Evolutionary conservation across 1,140 invertebrate species (phyloP), one percentile per base, ranked within the genome.

Genomic region (Drosophila kohkoa): DNA sequence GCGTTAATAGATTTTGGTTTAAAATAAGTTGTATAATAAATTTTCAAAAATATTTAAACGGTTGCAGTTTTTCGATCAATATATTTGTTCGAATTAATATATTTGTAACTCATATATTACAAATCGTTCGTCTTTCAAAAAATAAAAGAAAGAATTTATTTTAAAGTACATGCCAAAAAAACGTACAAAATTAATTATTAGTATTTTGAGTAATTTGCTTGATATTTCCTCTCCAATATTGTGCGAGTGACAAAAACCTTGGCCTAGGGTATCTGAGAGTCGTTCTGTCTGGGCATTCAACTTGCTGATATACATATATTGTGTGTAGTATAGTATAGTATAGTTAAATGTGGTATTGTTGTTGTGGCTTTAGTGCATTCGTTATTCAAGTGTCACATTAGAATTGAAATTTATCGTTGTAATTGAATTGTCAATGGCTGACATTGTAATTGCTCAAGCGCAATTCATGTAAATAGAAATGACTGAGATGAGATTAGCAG

Each of bases 351-450:
- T 49, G 20, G 28, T 57, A 25, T 16, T 48, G 65, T 16, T 49
- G 54, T 20, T 67, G 66, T 16, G 32, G 32, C 20, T 68, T 51
- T 51, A 10, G n/a, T 67, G 55, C 57, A 62, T 75, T 69, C 70
- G 58, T 71, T 75, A 75, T 75, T 75, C 73, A 71, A 46, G 73
- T 71, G 67, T 71, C 73, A 54, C 60, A 75, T 75, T 71, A 71
- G 66, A 75, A 75, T 71, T 75, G 54, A 71, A 71, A 75, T 75
- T 71, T 75, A 69, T 75, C 73, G 66, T 45, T 71, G 73, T 75
- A 75, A 75, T 75, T 75, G 67, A 65, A 71, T 75, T 75, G 73
- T 75, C 73, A 75, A 75, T 75, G 52, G 46, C 30, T 75, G 73
- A 75, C 73, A 75, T 75, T 75, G 73, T 65, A 71, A 75, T 71